phyloP scores from a whole-genome alignment of 2,797 vertebrate genomes.

The Hydrolagus colliei region DNA sequence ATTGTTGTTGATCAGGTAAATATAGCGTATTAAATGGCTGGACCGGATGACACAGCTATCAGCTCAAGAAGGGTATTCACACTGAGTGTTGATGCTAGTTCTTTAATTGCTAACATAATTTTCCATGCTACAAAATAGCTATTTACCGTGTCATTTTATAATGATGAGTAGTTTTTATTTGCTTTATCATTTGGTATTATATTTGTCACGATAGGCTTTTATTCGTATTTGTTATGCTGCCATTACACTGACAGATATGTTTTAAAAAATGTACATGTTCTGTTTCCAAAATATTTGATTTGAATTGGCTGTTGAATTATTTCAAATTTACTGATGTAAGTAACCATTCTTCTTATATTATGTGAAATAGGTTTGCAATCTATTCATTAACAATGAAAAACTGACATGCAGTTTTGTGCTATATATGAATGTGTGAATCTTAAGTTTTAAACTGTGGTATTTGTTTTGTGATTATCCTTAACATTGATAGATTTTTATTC shows the following conservation, averaged over 20 bases:
- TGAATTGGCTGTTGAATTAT: background rate
- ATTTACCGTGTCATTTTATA: background rate
- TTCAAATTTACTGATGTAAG: background rate
- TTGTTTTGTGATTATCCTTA: slow-evolving; percentile 15
- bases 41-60: background rate
- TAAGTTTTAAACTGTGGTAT: slow-evolving; percentile 6
- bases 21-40: slow-evolving; percentile 7
- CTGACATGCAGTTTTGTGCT: background rate
- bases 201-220: background rate
- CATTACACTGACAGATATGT: background rate
- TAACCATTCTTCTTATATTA: background rate
- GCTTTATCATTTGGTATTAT: background rate
- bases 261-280: background rate
- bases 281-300: slow-evolving; percentile 12
- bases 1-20: slow-evolving; percentile 11
- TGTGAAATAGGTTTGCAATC: slow-evolving; percentile 12
- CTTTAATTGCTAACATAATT: slow-evolving; percentile 24
- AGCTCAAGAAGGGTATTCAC: background rate
- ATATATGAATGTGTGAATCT: slow-evolving; percentile 12
- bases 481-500: background rate
- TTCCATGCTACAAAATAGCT: background rate
- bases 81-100: background rate
- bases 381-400: background rate
- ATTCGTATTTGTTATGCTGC: background rate
- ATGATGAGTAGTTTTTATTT: slow-evolving; percentile 15